A percentile compares a stretch with the other conserved stretches of the same genome.
Evolutionary conservation across 2,113 vertebrate species (phyloP).

Genomic region (Sorex araneus): DNA sequence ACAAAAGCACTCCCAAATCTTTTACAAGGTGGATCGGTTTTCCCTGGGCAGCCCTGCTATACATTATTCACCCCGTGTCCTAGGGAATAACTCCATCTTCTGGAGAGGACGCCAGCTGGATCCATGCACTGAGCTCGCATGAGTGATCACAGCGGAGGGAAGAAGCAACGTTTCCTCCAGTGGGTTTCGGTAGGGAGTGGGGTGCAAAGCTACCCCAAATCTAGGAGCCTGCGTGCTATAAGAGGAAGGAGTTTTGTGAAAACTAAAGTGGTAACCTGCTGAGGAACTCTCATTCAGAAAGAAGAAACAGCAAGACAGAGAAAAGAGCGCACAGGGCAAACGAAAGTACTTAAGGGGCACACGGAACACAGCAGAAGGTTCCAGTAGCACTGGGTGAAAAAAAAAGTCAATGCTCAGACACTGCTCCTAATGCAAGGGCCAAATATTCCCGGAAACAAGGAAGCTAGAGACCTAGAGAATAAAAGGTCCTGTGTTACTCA

Average conservation of each 20-base stretch:
- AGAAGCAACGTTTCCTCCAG: not conserved
- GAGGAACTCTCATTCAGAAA: not conserved
- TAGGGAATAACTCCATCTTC: not conserved
- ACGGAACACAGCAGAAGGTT: not conserved
- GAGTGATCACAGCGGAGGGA: too few relatives aligned
- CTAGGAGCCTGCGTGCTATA: not conserved
- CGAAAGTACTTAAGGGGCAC: not conserved
- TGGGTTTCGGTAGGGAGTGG: too few relatives aligned
- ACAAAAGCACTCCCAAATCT: not conserved
- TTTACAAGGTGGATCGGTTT: not conserved
- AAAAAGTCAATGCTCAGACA: not conserved
- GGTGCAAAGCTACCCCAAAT: not conserved
- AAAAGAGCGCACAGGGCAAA: rapidly evolving
- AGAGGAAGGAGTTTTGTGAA: not conserved
- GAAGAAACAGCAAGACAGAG: not conserved
- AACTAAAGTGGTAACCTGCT: not conserved
- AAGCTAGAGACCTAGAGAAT: not conserved
- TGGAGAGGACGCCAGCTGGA: not conserved
- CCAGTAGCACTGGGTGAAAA: too few relatives aligned
- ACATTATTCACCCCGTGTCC: not conserved
- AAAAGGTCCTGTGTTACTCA: not conserved
- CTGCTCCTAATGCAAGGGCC: not conserved
- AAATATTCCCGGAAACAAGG: not conserved
- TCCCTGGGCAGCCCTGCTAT: not conserved
- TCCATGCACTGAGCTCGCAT: not conserved